Conservation (phyloP, 2,797 vertebrate species). For the Apogon talboti region DNA sequence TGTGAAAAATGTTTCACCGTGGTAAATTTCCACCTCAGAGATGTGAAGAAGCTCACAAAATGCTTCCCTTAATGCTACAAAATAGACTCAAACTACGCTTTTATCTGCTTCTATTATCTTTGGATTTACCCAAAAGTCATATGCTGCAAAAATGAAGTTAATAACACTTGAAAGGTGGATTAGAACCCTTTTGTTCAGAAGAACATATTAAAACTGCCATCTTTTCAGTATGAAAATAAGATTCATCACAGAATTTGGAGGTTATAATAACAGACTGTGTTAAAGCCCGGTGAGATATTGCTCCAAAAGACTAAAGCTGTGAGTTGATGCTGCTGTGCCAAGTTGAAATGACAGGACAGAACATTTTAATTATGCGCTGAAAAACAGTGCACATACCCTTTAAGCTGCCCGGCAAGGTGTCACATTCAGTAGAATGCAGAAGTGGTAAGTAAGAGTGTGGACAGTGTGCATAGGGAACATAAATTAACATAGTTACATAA, state of each 20-base stretch:
- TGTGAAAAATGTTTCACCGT: neutral
- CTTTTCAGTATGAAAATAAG: neutral
- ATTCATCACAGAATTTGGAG: conserved; percentile 2
- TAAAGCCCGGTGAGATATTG: conserved; percentile 5
- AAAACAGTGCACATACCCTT: conserved; percentile 15
- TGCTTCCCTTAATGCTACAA: neutral
- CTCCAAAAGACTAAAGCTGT: conserved; percentile 18
- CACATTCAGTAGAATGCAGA: conserved; percentile 24
- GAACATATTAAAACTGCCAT: neutral
- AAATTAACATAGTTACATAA: conserved; percentile 54
- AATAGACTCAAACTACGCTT: neutral
- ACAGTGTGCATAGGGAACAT: conserved; percentile 40
- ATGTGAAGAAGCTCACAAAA: neutral
- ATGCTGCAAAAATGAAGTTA: neutral
- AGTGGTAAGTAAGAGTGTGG: conserved; percentile 3
- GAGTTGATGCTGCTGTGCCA: conserved; percentile 7
- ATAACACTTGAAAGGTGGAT: neutral
- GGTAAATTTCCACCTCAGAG: neutral
- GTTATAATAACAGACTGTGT: conserved; percentile 5
- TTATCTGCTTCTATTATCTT: neutral
- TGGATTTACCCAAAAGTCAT: neutral
- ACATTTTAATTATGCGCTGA: conserved; percentile 12
- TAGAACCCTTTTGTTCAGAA: neutral
- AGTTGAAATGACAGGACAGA: conserved; percentile 1
- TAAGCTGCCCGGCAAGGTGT: conserved; percentile 22